These are phyloP conservation scores for Aegypius monachus DNA, from an alignment of 2,113 vertebrate species.

Conservation along the genomic window DNA sequence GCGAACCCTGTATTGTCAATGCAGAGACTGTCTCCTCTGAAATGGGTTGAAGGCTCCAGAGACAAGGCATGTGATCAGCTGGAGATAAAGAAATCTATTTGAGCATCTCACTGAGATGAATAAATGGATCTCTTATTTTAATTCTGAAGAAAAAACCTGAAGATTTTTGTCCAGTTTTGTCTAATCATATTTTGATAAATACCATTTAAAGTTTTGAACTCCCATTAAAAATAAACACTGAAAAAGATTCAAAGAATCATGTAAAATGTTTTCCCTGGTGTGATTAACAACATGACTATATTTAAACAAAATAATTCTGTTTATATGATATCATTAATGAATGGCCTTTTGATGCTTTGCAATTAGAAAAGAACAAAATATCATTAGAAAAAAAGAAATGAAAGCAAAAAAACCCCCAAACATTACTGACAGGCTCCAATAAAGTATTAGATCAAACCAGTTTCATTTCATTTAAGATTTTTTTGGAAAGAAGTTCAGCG, in stretches of 20 bases:
- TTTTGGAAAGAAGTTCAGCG: not conserved
- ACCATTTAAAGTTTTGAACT: slow-evolving; percentile 2
- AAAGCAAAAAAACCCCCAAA: not conserved
- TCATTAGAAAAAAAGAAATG: not conserved
- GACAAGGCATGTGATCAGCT: not conserved
- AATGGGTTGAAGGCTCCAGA: not conserved
- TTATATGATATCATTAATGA: slow-evolving; percentile 35
- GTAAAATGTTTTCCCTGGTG: not conserved
- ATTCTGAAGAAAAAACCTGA: not conserved
- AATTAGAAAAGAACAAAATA: slow-evolving; percentile 45
- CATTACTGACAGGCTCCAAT: not conserved
- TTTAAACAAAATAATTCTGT: slow-evolving; percentile 45
- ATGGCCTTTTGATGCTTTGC: not conserved
- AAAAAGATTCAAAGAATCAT: not conserved
- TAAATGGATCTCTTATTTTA: not conserved
- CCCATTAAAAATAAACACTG: not conserved
- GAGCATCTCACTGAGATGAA: not conserved
- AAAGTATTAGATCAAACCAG: not conserved
- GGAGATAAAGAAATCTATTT: not conserved
- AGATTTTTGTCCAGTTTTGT: not conserved
- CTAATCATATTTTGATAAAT: slow-evolving; percentile 23
- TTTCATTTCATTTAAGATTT: not conserved
- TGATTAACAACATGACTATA: slow-evolving; percentile 23
- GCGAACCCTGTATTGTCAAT: not conserved
- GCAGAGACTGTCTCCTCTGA: not conserved